These are phyloP conservation scores for Synanceia verrucosa DNA, from an alignment of 2,797 vertebrate genomes.

Conservation along the genomic window DNA sequence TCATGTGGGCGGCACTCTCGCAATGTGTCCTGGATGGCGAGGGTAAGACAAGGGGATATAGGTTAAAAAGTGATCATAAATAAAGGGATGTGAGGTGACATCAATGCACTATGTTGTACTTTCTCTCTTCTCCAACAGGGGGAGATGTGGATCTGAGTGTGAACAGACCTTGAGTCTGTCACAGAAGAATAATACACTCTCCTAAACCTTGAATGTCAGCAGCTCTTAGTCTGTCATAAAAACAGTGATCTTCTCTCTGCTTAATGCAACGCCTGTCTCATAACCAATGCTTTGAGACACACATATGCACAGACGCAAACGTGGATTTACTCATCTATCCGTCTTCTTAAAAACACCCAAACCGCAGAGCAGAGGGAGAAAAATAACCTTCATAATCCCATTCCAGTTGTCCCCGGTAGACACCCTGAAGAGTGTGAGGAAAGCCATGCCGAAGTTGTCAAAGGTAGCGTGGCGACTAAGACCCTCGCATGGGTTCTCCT, in stretches of 20 bases:
- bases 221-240: conserved; percentile 89
- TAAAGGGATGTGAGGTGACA: conserved; percentile 11
- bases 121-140: conserved; percentile 58
- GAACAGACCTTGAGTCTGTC: conserved; percentile 83
- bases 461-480: conserved; percentile 96
- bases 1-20: conserved; percentile 91
- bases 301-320: conserved; percentile 24
- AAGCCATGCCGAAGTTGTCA: conserved; percentile 97
- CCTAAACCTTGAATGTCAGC: conserved; percentile 49
- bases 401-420: conserved; percentile 99
- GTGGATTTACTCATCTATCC: conserved; percentile 16
- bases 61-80: not conserved
- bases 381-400: conserved; percentile 96
- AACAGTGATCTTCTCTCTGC: conserved; percentile 75
- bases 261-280: conserved; percentile 58
- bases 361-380: conserved; percentile 12
- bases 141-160: conserved; percentile 78
- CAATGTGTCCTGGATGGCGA: conserved; percentile 88
- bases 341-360: conserved; percentile 39
- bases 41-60: not conserved
- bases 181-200: conserved; percentile 46
- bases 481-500: conserved; percentile 93
- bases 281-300: conserved; percentile 27
- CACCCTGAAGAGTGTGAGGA: conserved; percentile 95
- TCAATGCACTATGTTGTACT: conserved; percentile 4